Conservation (phyloP, 2,113 vertebrate species). For the Phaethon lepturus region DNA sequence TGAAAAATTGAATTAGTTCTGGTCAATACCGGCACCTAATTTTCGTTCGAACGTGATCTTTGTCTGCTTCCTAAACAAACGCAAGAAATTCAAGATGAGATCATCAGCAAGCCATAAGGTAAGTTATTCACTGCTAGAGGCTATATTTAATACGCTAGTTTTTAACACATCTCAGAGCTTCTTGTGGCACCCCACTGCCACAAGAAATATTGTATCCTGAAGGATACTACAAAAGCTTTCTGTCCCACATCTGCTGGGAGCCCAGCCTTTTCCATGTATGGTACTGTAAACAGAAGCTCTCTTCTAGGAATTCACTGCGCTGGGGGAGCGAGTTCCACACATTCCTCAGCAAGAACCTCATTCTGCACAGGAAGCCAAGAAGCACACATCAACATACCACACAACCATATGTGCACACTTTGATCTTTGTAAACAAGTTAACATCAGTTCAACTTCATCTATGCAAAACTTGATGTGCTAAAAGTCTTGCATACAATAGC, state of each 20-base stretch:
- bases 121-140: neutral
- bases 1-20: neutral
- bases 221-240: conserved; percentile 2
- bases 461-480: neutral
- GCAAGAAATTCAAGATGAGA: neutral
- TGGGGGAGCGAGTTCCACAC: conserved; percentile 32
- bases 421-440: conserved; percentile 35
- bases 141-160: neutral
- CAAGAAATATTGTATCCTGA: neutral
- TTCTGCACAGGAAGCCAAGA: conserved; percentile 42
- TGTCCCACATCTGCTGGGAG: neutral
- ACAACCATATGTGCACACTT: neutral
- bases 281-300: conserved; percentile 62
- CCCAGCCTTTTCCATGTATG: conserved; percentile 51
- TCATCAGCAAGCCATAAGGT: neutral
- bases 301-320: conserved; percentile 47
- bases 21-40: neutral
- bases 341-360: conserved; percentile 62
- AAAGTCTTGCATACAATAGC: neutral
- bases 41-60: neutral
- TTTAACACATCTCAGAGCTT: neutral
- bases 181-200: neutral
- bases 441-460: neutral
- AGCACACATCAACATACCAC: conserved; percentile 18
- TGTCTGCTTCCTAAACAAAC: neutral